Percentiles rank a stretch among this genome's conserved stretches.
These are phyloP conservation scores for Barypeithes pellucidus DNA, from an alignment of 2,888 invertebrate genomes.

Conservation along the genomic window DNA sequence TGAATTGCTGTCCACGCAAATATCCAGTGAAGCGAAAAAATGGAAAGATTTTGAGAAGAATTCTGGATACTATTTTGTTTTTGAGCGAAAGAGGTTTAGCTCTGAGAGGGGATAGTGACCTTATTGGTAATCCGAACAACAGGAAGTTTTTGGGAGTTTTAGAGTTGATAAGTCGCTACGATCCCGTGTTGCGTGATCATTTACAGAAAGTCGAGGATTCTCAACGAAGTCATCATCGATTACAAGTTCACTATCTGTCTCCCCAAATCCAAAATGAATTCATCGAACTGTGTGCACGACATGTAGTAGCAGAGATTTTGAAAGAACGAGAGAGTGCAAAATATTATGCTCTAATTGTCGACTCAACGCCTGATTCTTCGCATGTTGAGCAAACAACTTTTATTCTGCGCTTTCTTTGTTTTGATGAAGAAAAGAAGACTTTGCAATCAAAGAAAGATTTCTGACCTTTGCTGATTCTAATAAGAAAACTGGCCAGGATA, in stretches of 20 bases:
- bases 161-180: constrained; percentile 20
- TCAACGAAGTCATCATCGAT: not conserved
- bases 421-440: not conserved
- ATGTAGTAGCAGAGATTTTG: constrained; percentile 21
- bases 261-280: constrained; percentile 28
- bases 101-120: constrained; percentile 29
- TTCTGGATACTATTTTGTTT: no score
- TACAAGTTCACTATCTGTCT: constrained; percentile 16
- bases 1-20: no score
- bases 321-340: constrained; percentile 23
- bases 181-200: constrained; percentile 18
- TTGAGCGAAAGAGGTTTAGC: no score
- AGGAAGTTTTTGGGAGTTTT: constrained; percentile 23
- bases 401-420: constrained; percentile 23
- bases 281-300: constrained; percentile 16
- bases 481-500: constrained; percentile 18
- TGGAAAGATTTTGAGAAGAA: no score
- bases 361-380: constrained; percentile 30
- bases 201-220: constrained; percentile 11
- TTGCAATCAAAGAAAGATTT: constrained; percentile 15
- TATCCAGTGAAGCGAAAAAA: no score
- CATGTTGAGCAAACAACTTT: constrained; percentile 19
- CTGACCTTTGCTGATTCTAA: constrained; percentile 14
- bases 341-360: constrained; percentile 30
- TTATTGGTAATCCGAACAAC: constrained; percentile 17